Conservation (phyloP, 2,888 invertebrate genomes). For the Leucoma salicis region DNA sequence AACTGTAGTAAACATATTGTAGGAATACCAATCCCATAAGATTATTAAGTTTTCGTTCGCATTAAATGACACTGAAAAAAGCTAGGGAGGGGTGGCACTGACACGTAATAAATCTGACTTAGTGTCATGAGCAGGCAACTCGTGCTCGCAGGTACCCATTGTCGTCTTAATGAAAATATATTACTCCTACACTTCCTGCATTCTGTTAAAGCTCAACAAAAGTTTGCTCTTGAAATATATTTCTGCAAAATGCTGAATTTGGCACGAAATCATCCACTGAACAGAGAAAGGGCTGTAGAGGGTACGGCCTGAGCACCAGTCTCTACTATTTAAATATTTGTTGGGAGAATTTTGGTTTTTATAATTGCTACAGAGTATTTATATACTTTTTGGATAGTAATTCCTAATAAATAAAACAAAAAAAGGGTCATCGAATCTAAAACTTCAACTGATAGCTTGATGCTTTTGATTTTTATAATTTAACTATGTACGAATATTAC, state of each 20-base stretch:
- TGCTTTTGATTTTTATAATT: too few species aligned
- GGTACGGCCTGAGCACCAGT: too few species aligned
- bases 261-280: too few species aligned
- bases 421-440: too few species aligned
- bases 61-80: slow-evolving; percentile 54
- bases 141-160: slow-evolving; percentile 50
- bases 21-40: slow-evolving; percentile 12
- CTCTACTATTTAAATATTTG: too few species aligned
- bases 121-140: slow-evolving; percentile 54
- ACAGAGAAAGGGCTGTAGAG: too few species aligned
- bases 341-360: too few species aligned
- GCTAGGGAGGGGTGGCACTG: slow-evolving; percentile 41
- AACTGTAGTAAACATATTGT: slow-evolving; percentile 7
- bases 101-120: slow-evolving; percentile 70
- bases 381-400: too few species aligned
- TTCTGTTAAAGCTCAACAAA: slow-evolving; percentile 20
- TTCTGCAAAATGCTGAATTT: slow-evolving; percentile 3
- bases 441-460: too few species aligned
- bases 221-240: neutral
- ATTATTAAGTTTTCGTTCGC: slow-evolving; percentile 24
- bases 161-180: slow-evolving; percentile 66
- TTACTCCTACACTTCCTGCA: slow-evolving; percentile 32
- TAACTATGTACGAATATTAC: too few species aligned
- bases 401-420: too few species aligned
- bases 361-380: too few species aligned